Conservation (phyloP, 23 tunicate genomes). For the Clavelina lepadiformis region DNA sequence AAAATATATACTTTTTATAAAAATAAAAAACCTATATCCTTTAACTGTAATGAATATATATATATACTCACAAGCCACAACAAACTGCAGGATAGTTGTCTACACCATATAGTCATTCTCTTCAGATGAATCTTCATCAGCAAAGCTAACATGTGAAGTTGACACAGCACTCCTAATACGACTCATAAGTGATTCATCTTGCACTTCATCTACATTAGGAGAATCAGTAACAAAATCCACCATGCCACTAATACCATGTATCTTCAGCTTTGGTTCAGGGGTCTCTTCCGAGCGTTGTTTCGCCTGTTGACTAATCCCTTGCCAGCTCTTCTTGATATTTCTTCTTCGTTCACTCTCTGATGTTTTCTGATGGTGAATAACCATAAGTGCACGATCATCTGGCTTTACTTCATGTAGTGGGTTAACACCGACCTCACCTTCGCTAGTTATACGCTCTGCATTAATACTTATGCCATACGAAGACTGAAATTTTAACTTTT, state of each 20-base stretch:
- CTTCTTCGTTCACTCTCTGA: slow-evolving; percentile 33
- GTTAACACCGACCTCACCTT: slow-evolving; percentile 13
- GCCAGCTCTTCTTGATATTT: slow-evolving; percentile 14
- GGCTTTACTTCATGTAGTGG: background rate
- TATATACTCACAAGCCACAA: no score
- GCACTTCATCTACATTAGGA: slow-evolving; percentile 5
- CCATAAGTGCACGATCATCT: slow-evolving; percentile 45
- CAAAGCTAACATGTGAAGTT: no score
- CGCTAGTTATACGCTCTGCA: slow-evolving; percentile 44
- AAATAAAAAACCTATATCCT: no score
- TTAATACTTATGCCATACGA: slow-evolving; percentile 45
- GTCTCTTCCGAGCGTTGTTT: background rate
- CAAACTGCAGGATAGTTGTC: no score
- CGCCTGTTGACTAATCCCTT: slow-evolving; percentile 4
- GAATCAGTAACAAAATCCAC: slow-evolving; percentile 22
- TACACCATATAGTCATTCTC: no score
- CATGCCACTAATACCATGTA: slow-evolving; percentile 24
- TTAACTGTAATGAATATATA: no score
- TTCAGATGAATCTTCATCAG: no score
- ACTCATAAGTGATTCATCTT: background rate
- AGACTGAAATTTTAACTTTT: slow-evolving; percentile 46
- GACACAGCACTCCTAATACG: no score
- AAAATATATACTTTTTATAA: no score
- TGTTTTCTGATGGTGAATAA: slow-evolving; percentile 20
- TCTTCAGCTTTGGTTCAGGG: slow-evolving; percentile 16